Base-by-base conservation (phyloP, 2,113 vertebrate genomes). In the Mungos mungo region DNA sequence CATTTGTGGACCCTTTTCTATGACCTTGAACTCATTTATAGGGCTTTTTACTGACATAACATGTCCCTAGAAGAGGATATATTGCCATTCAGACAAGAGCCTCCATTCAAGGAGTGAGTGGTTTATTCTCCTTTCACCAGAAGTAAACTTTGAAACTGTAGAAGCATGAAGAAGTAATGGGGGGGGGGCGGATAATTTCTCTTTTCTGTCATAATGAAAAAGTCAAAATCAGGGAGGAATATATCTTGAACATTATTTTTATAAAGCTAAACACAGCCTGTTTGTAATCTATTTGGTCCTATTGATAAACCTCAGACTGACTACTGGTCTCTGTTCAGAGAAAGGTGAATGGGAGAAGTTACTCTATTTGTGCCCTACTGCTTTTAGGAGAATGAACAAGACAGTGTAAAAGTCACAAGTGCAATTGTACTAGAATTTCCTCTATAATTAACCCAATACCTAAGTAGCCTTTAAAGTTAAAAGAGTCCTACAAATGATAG, bases 21-120 rank as follows among this genome's bases (percentile, higher is more conserved):
- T 63, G 68, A 68, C 29, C 52, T 69, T 83, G 35, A 96, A 71
- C 8, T 97, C 81, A 92, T 80, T 68, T 85, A 74, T 31, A 93
- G 41, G 38, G 54, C 27, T 60, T 97, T 93, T 72, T 72, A 66
- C 35, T 82, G 69, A 57, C 31, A 33, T 14, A 38, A 14, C 12
- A 2, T 74, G 4, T 66, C 45, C 45, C 68, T 35, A n/a, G 10
- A 65, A 86, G 27, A 92, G 25, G 38, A 74, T 79, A 66, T 86
- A 91, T 29, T 93, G 45, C 3, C 50, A 72, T 7, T 86, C 41
- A 79, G 45, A 76, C 3, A 52, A 82, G 52, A 93, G 8, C 68
- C 7, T 89, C 16, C 21, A 38, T 85, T 4, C 13, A 89, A 80
- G 10, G 23, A 60, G 14, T 9, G 2, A 27, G 54, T 4, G 88